Evolutionary conservation across 2,797 vertebrate species (phyloP).

Genomic region (Acrossocheilus wenchowensis): DNA sequence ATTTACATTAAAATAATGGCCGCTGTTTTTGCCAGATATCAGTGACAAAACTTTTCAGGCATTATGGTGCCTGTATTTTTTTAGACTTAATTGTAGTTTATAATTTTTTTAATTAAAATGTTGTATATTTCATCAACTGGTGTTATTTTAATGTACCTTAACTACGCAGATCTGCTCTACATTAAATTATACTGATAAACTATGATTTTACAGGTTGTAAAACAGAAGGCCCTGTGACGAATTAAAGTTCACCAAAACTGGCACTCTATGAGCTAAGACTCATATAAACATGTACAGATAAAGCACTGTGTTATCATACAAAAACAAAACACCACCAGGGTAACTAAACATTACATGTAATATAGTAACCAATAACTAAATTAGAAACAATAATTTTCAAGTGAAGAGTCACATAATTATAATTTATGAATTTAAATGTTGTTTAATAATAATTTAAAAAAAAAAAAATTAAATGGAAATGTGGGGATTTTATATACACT

Average conservation of each 20-base stretch:
- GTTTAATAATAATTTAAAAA: neutral
- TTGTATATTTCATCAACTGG: slow-evolving; percentile 69
- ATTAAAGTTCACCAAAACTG: slow-evolving; percentile 6
- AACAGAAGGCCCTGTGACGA: neutral
- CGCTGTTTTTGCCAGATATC: neutral
- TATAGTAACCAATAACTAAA: neutral
- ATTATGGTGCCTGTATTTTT: neutral
- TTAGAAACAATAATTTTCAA: neutral
- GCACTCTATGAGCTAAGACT: neutral
- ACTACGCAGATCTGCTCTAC: neutral
- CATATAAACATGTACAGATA: neutral
- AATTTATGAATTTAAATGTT: neutral
- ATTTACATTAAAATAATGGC: neutral
- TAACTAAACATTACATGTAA: neutral
- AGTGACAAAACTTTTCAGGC: neutral
- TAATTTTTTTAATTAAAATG: neutral
- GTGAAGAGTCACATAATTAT: neutral
- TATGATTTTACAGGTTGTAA: neutral
- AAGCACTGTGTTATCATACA: neutral
- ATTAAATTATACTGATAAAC: neutral
- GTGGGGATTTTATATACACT: neutral
- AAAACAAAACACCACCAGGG: neutral
- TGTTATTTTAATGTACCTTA: slow-evolving; percentile 55
- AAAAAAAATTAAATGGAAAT: neutral
- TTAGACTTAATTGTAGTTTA: slow-evolving; percentile 37